Conservation (phyloP, 2,888 invertebrate genomes). For the Homarus gammarus region DNA sequence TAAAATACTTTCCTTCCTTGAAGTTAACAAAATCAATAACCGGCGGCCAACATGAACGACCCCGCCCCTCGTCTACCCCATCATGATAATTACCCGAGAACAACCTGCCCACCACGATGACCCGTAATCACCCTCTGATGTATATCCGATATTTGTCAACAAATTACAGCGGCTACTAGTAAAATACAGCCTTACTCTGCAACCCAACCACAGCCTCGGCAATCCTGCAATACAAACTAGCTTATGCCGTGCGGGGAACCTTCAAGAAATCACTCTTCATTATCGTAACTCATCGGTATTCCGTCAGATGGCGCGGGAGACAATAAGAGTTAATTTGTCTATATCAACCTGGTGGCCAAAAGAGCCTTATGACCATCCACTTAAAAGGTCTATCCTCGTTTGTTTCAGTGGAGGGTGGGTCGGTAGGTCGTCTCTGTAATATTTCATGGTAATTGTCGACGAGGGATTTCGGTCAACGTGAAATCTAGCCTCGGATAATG, state of each 20-base stretch:
- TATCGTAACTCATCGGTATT: slow-evolving; percentile 24
- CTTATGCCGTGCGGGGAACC: not conserved
- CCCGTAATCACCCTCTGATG: slow-evolving; percentile 27
- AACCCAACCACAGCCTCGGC: not conserved
- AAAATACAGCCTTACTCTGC: slow-evolving; percentile 22
- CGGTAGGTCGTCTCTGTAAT: slow-evolving; percentile 25
- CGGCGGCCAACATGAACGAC: not conserved
- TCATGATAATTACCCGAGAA: not conserved
- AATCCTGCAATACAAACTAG: not conserved
- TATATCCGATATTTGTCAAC: slow-evolving; percentile 12
- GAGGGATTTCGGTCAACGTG: not conserved
- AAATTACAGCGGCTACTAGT: slow-evolving; percentile 36
- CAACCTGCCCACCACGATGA: not conserved
- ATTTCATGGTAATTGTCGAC: not conserved
- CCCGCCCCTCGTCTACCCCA: not conserved
- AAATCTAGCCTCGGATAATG: slow-evolving; percentile 6
- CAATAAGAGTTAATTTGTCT: not conserved
- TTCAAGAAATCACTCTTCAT: slow-evolving; percentile 1
- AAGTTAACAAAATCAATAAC: slow-evolving; percentile 22
- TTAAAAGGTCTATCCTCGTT: slow-evolving; percentile 6
- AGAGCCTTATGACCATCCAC: not conserved
- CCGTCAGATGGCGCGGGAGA: slow-evolving; percentile 1
- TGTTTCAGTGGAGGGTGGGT: not conserved
- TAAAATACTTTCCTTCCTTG: not conserved
- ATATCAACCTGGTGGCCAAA: not conserved